These are phyloP conservation scores for Hirtodrosophila cameraria DNA, from an alignment of 2,888 invertebrate species.

Conservation along the genomic window DNA sequence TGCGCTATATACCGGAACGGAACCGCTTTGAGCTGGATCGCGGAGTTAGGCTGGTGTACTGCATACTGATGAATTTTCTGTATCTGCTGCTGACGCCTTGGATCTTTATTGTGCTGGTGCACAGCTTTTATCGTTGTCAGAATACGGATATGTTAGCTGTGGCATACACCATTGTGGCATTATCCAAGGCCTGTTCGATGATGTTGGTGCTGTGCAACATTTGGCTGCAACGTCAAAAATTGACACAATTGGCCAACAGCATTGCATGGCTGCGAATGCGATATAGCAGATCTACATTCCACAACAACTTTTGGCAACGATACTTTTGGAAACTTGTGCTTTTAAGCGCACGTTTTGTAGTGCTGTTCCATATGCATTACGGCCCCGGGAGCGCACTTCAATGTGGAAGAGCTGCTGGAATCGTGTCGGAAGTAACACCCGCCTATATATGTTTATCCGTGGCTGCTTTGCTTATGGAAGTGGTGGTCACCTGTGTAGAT, in stretches of 20 bases:
- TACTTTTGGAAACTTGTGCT: constrained; percentile 33
- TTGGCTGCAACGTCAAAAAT: constrained; percentile 32
- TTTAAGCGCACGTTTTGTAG: constrained; percentile 25
- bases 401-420: constrained; percentile 15
- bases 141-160: constrained; percentile 37
- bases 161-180: constrained; percentile 36
- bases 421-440: constrained; percentile 9
- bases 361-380: constrained; percentile 25
- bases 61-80: constrained; percentile 20
- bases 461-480: constrained; percentile 27
- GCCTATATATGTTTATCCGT: constrained; percentile 10
- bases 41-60: constrained; percentile 45
- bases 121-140: constrained; percentile 27
- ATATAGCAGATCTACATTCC: constrained; percentile 2
- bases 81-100: constrained; percentile 39
- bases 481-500: constrained; percentile 30
- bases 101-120: constrained; percentile 15
- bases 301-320: constrained; percentile 1
- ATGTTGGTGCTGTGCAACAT: constrained; percentile 20
- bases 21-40: constrained; percentile 25
- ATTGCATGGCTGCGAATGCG: constrained; percentile 20
- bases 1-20: constrained; percentile 35
- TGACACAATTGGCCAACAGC: constrained; percentile 27
- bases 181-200: constrained; percentile 21
- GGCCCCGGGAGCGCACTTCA: constrained; percentile 35